Percentiles rank a stretch among this genome's conserved stretches.
phyloP scores from a whole-genome alignment of 2,113 vertebrate genomes.

The Pomatorhinus ruficollis region DNA sequence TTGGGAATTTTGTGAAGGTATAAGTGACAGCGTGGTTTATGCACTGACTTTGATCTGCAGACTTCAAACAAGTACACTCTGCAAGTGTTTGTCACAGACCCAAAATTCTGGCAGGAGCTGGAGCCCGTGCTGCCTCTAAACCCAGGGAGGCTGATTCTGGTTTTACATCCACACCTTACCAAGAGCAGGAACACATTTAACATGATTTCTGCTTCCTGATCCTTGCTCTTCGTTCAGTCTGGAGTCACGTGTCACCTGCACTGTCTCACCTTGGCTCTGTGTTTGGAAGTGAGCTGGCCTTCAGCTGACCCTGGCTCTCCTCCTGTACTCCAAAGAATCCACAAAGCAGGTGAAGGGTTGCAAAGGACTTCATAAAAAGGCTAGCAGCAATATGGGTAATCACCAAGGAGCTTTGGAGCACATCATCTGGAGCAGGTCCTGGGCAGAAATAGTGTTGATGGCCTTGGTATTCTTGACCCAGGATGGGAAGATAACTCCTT shows the following conservation, averaged over 20 bases:
- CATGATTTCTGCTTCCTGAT: neutral
- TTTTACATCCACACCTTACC: neutral
- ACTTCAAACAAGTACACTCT: neutral
- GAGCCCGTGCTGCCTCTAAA: neutral
- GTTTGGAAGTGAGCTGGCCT: neutral
- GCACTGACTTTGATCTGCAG: neutral
- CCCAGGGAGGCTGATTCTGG: neutral
- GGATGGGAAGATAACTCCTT: neutral
- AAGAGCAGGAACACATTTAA: neutral
- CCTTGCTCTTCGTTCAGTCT: neutral
- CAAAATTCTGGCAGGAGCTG: neutral
- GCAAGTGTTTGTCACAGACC: neutral
- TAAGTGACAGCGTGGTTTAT: neutral
- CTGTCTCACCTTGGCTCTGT: neutral
- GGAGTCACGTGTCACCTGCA: accelerated
- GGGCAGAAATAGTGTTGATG: neutral
- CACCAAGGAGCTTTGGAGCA: neutral
- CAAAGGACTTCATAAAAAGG: neutral
- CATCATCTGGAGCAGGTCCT: neutral
- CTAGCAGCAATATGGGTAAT: accelerated
- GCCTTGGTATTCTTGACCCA: neutral
- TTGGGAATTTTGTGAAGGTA: neutral
- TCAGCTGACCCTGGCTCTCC: neutral
- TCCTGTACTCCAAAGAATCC: accelerated
- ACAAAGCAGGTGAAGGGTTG: neutral